Conservation (phyloP, 2,888 invertebrate species). For the Erynnis tages region DNA sequence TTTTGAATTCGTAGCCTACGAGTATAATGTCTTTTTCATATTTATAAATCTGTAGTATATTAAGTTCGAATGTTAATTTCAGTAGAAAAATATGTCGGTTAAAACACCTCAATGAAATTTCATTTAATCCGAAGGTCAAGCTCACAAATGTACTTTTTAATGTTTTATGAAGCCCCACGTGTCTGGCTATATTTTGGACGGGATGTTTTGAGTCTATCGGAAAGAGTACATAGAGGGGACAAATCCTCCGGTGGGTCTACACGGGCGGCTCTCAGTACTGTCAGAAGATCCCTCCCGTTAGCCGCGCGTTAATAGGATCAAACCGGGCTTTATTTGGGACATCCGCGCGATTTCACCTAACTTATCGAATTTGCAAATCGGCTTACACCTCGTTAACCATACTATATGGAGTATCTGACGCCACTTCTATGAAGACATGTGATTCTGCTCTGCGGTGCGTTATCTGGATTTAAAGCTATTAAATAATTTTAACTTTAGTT, state of each 20-base stretch:
- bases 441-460: background rate
- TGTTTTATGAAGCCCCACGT: background rate
- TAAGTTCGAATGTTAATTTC: no score
- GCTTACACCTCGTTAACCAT: conserved; percentile 77
- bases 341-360: conserved; percentile 77
- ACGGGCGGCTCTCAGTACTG: conserved; percentile 55
- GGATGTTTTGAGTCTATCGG: conserved; percentile 28
- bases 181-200: background rate
- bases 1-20: no score
- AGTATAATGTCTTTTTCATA: background rate
- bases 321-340: conserved; percentile 75
- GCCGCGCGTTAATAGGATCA: conserved; percentile 79
- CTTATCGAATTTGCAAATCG: conserved; percentile 79
- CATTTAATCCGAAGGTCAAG: background rate
- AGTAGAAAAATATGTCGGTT: background rate
- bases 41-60: no score
- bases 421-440: conserved; percentile 27
- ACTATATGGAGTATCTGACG: conserved; percentile 38
- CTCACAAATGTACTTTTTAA: background rate
- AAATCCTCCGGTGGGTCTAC: conserved; percentile 47
- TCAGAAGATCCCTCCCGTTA: conserved; percentile 72
- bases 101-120: background rate
- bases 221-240: conserved; percentile 32
- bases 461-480: no score
- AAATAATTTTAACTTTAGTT: no score